Percentiles rank a stretch among this genome's conserved stretches.
Conservation (phyloP, 1,140 invertebrate genomes). For the Hypothenemus hampei region DNA sequence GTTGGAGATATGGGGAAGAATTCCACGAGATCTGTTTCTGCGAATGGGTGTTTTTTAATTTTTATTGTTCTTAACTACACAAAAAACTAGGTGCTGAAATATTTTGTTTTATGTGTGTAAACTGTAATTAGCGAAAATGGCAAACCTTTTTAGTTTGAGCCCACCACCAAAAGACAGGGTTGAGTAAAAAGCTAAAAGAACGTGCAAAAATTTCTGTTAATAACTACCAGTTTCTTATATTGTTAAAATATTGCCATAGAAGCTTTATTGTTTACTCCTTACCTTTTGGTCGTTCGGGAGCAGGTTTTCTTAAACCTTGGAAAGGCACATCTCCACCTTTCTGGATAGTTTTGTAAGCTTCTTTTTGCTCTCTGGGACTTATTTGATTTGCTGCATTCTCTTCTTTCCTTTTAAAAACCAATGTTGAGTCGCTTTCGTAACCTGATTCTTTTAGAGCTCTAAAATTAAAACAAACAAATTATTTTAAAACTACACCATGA, state of each 20-base stretch:
- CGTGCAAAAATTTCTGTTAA: slow-evolving; percentile 14
- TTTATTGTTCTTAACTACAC: slow-evolving; percentile 4
- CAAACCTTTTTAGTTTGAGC: slow-evolving; percentile 15
- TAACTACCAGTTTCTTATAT: too few relatives aligned
- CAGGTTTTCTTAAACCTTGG: slow-evolving; percentile 79
- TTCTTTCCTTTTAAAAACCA: slow-evolving; percentile 72
- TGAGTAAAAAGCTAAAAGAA: slow-evolving; percentile 27
- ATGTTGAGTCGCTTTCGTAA: slow-evolving; percentile 85
- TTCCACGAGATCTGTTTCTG: slow-evolving; percentile 55
- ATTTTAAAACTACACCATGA: not conserved
- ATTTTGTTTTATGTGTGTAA: slow-evolving; percentile 2
- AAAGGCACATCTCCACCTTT: slow-evolving; percentile 88
- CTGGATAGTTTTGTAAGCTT: slow-evolving; percentile 79
- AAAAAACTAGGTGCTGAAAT: too few relatives aligned
- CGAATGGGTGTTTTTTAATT: slow-evolving; percentile 12
- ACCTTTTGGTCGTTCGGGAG: slow-evolving; percentile 82
- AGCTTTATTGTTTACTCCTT: slow-evolving; percentile 20
- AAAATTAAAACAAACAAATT: slow-evolving; percentile 21
- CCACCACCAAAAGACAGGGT: slow-evolving; percentile 27
- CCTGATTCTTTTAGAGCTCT: slow-evolving; percentile 83
- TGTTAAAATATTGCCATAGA: too few relatives aligned
- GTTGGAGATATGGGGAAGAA: slow-evolving; percentile 77
- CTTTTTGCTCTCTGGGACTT: slow-evolving; percentile 72
- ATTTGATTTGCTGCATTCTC: slow-evolving; percentile 58
- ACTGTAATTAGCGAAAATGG: not conserved